Percentiles rank a stretch among this genome's conserved stretches.
Conservation (phyloP, 92 coral and sea anemone genomes). For the Muricea muricata region DNA sequence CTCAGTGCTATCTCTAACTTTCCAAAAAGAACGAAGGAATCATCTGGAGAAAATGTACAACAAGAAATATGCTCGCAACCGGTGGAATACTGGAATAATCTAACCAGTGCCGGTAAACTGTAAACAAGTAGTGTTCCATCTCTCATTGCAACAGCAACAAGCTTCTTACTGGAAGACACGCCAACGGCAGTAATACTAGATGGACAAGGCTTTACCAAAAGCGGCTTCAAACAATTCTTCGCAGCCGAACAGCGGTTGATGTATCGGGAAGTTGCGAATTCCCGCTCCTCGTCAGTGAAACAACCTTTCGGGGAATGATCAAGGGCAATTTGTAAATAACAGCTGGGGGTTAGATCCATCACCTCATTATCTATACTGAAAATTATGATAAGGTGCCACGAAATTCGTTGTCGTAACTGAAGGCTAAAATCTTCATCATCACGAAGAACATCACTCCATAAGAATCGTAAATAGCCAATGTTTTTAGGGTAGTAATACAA, state of each 20-base stretch:
- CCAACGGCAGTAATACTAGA: neutral
- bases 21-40: neutral
- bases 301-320: neutral
- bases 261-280: neutral
- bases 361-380: neutral
- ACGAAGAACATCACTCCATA: neutral
- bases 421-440: neutral
- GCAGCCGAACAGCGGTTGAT: neutral
- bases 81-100: neutral
- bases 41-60: neutral
- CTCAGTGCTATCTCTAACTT: neutral
- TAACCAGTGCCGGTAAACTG: neutral
- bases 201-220: too few relatives aligned
- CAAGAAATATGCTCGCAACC: neutral
- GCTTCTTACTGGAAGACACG: neutral
- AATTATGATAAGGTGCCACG: neutral
- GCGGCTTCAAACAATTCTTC: too few relatives aligned
- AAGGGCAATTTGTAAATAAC: neutral
- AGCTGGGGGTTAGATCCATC: neutral
- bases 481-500: neutral
- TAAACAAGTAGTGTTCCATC: neutral
- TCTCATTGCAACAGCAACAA: neutral
- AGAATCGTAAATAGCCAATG: neutral
- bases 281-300: neutral
- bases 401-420: neutral